Base-by-base conservation (phyloP, 2,888 invertebrate species). In the Metellina segmentata region DNA sequence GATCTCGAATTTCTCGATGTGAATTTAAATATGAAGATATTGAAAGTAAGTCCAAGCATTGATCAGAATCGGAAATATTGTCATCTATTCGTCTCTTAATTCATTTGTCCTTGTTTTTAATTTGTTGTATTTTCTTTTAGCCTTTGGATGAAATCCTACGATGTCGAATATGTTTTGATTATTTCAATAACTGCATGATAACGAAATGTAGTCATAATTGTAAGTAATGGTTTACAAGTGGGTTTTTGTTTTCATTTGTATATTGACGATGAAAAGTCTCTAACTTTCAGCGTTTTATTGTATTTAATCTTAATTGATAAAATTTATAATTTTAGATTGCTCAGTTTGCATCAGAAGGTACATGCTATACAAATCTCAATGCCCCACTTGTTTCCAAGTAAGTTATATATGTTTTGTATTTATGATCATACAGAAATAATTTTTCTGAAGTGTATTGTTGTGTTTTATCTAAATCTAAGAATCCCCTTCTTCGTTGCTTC, bases 141-240 rank as follows among this genome's bases (percentile, higher is more conserved):
- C 94, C 94, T 89, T 94, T 96, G 79, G 96, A 96, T 90, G 94
- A 95, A 52, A 94, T 95, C 11, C 93, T 96, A 20, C 93, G 95
- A 48, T 96, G 96, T 94, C 95, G 95, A 13, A 96, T 96, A 93
- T 96, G 96, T 92, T 96, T 95, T 93, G 96, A 96, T 34, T 95
- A 95, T 92, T 95, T 96, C 93, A 94, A 95, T 72, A 95, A 95
- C 20, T 94, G 95, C n/a, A 95, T 96, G 93, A 95, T 96, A 70
- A 95, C 95, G 34, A 94, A 95, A 7, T 96, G 96, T 92, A 96
- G 95, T 4, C 96, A 96, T 93, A 96, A 95, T 93, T 96, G 96
- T 96, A 95, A 95, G 95, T 93, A 78, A 72, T n/a, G 1, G 13
- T 16, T n/a, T 34, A 69, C 4, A 51, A 0, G 20, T 20, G 13